Evolutionary conservation across 2,888 invertebrate genomes (phyloP).

Genomic region (Drosophila antonietae): DNA sequence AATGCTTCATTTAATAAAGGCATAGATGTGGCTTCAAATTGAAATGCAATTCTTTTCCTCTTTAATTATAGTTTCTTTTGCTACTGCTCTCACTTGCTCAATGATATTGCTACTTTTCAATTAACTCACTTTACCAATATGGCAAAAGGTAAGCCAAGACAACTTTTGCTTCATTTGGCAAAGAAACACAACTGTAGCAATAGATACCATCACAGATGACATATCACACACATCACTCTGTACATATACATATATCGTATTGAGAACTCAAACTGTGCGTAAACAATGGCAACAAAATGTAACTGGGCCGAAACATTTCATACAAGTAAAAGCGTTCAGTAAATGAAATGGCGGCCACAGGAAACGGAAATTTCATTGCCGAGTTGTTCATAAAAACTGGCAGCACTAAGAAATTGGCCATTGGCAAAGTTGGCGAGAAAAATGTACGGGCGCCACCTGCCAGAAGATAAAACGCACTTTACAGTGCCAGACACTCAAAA

Average conservation of each 20-base stretch:
- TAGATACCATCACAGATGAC: not conserved
- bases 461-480: slow-evolving; percentile 73
- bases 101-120: not conserved
- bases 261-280: slow-evolving; percentile 10
- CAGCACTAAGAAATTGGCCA: slow-evolving; percentile 60
- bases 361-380: slow-evolving; percentile 63
- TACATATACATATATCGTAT: too few relatives aligned
- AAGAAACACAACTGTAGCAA: not conserved
- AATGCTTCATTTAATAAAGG: not conserved
- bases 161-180: not conserved
- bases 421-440: slow-evolving; percentile 50
- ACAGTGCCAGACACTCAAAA: slow-evolving; percentile 36
- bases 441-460: slow-evolving; percentile 40
- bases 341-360: slow-evolving; percentile 61
- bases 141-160: slow-evolving; percentile 3
- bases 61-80: not conserved
- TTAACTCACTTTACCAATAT: not conserved
- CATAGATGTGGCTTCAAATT: not conserved
- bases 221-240: not conserved
- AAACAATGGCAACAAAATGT: slow-evolving; percentile 9
- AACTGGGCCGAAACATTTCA: slow-evolving; percentile 12
- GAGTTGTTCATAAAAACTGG: slow-evolving; percentile 58
- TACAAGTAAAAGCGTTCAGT: slow-evolving; percentile 25
- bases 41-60: not conserved
- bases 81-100: not conserved